Conservation (phyloP, 2,113 vertebrate genomes). For the Pygoscelis adeliae region DNA sequence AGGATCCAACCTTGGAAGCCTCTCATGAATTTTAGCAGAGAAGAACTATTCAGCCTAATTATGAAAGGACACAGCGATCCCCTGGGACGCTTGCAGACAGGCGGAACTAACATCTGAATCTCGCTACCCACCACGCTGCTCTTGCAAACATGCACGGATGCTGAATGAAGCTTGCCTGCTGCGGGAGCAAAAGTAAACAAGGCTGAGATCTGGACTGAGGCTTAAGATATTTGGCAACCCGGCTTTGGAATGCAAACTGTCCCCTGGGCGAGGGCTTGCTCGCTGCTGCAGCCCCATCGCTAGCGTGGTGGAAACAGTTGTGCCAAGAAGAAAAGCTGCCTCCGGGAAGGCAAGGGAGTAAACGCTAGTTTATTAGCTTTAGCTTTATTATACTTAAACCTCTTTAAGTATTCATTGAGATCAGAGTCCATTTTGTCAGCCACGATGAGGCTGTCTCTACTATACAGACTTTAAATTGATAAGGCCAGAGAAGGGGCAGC, state of each 20-base stretch:
- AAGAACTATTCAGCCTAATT: background rate
- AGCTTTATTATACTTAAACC: background rate
- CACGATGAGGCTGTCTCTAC: background rate
- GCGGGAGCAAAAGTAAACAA: background rate
- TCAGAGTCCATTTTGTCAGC: background rate
- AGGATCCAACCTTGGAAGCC: background rate
- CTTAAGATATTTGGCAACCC: background rate
- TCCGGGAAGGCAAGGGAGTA: rapidly evolving
- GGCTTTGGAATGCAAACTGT: rapidly evolving
- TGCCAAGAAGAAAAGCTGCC: background rate
- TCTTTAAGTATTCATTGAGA: background rate
- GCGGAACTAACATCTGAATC: background rate
- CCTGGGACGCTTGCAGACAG: background rate
- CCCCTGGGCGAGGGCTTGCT: background rate
- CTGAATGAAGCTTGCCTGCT: background rate
- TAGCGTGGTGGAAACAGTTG: rapidly evolving
- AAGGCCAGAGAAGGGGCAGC: background rate
- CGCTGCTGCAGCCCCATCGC: rapidly evolving
- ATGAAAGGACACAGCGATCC: background rate
- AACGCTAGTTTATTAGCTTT: background rate
- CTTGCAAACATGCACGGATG: rapidly evolving
- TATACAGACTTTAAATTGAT: background rate
- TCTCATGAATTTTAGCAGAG: background rate
- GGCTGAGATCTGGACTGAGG: background rate
- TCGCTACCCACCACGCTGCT: rapidly evolving